Percentiles rank a stretch among this genome's conserved stretches.
Evolutionary conservation across 2,888 invertebrate species (phyloP).

Genomic region (Leptinotarsa peninsularis): DNA sequence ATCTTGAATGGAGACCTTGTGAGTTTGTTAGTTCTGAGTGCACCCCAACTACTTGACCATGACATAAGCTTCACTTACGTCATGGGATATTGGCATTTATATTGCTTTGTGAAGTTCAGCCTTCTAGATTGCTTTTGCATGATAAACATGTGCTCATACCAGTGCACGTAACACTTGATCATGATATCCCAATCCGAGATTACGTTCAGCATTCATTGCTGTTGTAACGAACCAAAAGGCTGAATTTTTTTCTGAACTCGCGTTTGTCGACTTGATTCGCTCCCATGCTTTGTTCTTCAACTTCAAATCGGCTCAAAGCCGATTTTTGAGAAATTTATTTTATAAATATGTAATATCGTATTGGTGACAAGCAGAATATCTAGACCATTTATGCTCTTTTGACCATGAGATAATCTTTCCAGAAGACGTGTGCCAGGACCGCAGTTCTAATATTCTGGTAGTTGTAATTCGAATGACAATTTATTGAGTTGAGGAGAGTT

Average conservation of each 20-base stretch:
- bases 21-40: too few species aligned
- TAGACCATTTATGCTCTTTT: conserved; percentile 21
- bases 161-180: too few species aligned
- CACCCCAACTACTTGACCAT: too few species aligned
- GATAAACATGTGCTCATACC: too few species aligned
- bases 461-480: conserved; percentile 44
- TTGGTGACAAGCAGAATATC: too few species aligned
- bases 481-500: conserved; percentile 42
- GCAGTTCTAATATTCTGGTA: conserved; percentile 49
- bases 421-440: conserved; percentile 42
- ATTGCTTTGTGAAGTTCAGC: too few species aligned
- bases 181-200: conserved; percentile 31
- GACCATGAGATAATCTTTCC: not conserved
- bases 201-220: conserved; percentile 36
- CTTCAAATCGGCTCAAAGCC: conserved; percentile 59
- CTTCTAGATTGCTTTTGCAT: too few species aligned
- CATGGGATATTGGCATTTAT: too few species aligned
- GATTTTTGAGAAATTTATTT: conserved; percentile 41
- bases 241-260: conserved; percentile 55
- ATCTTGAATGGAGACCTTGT: too few species aligned
- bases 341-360: conserved; percentile 56
- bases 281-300: conserved; percentile 57
- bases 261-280: conserved; percentile 31
- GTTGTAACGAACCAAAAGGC: conserved; percentile 52
- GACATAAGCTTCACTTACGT: too few species aligned